These are phyloP conservation scores for Tethya wilhelma DNA, from an alignment of 37 sponge, comb jelly and placozoan genomes.

Conservation along the genomic window DNA sequence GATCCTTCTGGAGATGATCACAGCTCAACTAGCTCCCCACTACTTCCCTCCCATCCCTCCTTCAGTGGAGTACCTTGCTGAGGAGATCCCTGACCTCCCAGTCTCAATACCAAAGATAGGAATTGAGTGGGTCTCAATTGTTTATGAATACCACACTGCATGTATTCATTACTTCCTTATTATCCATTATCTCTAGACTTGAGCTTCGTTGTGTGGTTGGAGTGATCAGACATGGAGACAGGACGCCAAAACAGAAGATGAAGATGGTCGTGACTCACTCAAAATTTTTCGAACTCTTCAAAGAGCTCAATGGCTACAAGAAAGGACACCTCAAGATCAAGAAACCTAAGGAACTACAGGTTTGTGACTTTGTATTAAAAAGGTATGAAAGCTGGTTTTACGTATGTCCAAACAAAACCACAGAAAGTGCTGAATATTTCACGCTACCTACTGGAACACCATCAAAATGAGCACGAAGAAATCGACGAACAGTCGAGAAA, in stretches of 20 bases:
- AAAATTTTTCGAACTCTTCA: constrained; percentile 67
- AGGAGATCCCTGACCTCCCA: constrained; percentile 51
- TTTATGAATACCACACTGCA: not conserved
- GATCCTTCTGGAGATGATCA: constrained; percentile 83
- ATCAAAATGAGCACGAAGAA: constrained; percentile 5
- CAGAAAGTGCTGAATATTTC: constrained; percentile 83
- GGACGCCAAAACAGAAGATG: constrained; percentile 97
- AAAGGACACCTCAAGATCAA: constrained; percentile 80
- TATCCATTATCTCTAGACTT: constrained; percentile 31
- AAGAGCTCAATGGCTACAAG: constrained; percentile 63
- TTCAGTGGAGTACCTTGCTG: constrained; percentile 47
- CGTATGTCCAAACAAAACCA: too few species aligned
- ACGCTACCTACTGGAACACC: constrained; percentile 63
- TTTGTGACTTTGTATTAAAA: constrained; percentile 9
- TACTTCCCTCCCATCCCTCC: constrained; percentile 59
- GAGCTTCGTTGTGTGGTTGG: constrained; percentile 93
- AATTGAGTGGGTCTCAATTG: constrained; percentile 5
- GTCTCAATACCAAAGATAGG: constrained; percentile 36
- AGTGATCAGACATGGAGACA: constrained; percentile 92
- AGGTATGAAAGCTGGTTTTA: too few species aligned
- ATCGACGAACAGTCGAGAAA: constrained; percentile 58
- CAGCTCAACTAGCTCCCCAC: constrained; percentile 66
- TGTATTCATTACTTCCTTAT: not conserved
- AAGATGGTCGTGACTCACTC: constrained; percentile 87
- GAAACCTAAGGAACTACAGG: constrained; percentile 84